phyloP scores from a whole-genome alignment of 2,797 vertebrate species.

The Telmatherina bonti region DNA sequence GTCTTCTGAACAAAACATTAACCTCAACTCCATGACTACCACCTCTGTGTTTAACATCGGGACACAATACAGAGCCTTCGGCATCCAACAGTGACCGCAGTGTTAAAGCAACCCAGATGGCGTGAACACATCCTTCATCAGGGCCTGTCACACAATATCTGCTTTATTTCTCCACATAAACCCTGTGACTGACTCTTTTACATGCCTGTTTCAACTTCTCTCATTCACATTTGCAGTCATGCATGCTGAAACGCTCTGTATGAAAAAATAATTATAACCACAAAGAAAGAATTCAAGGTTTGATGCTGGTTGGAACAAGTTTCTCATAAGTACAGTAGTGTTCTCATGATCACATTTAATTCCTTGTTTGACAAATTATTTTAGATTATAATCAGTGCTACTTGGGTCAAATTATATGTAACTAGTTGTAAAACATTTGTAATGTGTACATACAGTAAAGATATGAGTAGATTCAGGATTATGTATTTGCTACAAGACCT shows the following conservation, averaged over 20 bases:
- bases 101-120: conserved; percentile 83
- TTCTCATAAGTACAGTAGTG: conserved; percentile 13
- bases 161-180: conserved; percentile 75
- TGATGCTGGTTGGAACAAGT: conserved; percentile 7
- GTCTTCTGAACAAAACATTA: conserved; percentile 81
- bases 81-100: conserved; percentile 78
- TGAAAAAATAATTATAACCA: conserved; percentile 44
- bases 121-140: conserved; percentile 78
- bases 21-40: conserved; percentile 81
- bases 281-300: conserved; percentile 54
- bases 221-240: conserved; percentile 46
- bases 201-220: conserved; percentile 56
- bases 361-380: conserved; percentile 2
- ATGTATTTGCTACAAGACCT: not conserved
- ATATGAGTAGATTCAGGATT: not conserved
- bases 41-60: conserved; percentile 80
- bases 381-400: not conserved
- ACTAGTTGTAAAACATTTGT: not conserved
- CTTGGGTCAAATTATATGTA: not conserved
- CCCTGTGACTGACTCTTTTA: conserved; percentile 62
- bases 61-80: conserved; percentile 77
- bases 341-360: conserved; percentile 18
- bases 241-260: conserved; percentile 31
- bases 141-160: conserved; percentile 75
- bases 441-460: not conserved